A percentile compares a stretch with the other conserved stretches of the same genome.
Conservation (phyloP, 1,140 invertebrate species). For the fruit fly (Drosophila melanogaster) region Release_6_plus_ISO1_MT NT_033779.5:12282001-12282500, state of each 20-base stretch:
- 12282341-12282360: no score
- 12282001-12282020: conserved; percentile 73
- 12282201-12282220: conserved; percentile 84
- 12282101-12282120: conserved; percentile 39
- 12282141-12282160: conserved; percentile 76
- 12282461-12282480: not conserved
- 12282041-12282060: not conserved
- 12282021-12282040: conserved; percentile 13
- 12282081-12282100: conserved; percentile 13
- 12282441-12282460: not conserved
- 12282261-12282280: not conserved
- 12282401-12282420: not conserved
- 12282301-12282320: no score
- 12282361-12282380: no score
- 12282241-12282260: conserved; percentile 28
- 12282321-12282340: no score
- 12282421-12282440: not conserved
- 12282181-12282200: conserved; percentile 51
- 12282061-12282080: no score
- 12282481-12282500: conserved; percentile 27
- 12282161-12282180: conserved; percentile 27
- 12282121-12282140: conserved; percentile 71
- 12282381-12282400: not conserved
- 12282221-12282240: conserved; percentile 35
- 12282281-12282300: not conserved